Evolutionary conservation across 2,797 vertebrate species (phyloP).

Genomic region (Crossoptilon crossoptilon): DNA sequence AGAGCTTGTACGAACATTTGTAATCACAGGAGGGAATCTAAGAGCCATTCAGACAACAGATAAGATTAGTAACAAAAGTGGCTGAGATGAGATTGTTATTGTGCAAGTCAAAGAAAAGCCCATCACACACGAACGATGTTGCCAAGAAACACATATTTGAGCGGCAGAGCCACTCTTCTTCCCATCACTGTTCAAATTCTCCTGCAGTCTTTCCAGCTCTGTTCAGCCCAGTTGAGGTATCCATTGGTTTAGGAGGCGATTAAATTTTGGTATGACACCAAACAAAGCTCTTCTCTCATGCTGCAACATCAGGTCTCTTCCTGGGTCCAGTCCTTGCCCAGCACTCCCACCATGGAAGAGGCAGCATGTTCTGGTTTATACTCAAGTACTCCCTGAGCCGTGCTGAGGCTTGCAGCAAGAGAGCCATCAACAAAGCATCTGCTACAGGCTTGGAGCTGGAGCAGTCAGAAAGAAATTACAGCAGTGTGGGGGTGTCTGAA

Average conservation of each 20-base stretch:
- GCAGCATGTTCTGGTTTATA: background rate
- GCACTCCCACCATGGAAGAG: background rate
- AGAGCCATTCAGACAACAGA: slow-evolving; percentile 48
- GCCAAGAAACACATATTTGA: background rate
- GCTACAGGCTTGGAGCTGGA: background rate
- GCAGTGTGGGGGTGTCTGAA: background rate
- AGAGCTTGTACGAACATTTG: slow-evolving; percentile 27
- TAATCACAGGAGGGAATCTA: slow-evolving; percentile 41
- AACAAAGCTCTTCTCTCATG: background rate
- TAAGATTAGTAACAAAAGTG: slow-evolving; percentile 29
- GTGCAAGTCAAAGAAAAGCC: slow-evolving; percentile 46
- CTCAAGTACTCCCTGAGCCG: background rate
- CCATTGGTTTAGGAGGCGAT: background rate
- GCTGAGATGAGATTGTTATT: slow-evolving; percentile 21
- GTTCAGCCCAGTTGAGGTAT: rapidly evolving
- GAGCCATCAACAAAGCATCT: background rate
- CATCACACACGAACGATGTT: background rate
- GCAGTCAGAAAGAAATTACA: background rate
- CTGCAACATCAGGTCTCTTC: background rate
- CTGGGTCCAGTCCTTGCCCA: background rate
- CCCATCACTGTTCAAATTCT: background rate
- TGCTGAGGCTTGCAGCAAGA: background rate
- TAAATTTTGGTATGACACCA: background rate
- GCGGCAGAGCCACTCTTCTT: background rate
- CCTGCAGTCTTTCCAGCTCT: background rate